Evolutionary conservation across 2,888 invertebrate species (phyloP).

Genomic region (Drosophila algonquin): DNA sequence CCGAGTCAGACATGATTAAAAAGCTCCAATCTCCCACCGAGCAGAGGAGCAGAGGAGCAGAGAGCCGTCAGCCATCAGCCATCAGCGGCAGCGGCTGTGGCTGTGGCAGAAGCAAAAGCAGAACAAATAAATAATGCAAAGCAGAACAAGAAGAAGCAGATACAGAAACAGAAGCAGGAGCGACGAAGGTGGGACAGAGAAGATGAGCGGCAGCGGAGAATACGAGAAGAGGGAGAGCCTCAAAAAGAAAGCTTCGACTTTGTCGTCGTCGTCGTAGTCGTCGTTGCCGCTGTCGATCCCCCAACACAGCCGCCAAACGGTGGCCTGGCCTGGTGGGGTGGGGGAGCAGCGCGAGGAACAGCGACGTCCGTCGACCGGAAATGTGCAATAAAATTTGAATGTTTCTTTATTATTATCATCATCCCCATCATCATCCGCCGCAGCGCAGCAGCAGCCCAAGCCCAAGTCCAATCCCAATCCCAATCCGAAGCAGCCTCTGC

Average conservation of each 20-base stretch:
- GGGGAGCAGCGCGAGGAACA: neutral
- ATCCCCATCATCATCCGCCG: conserved; percentile 76
- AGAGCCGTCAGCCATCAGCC: too few relatives aligned
- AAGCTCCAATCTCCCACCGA: conserved; percentile 1
- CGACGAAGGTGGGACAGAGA: conserved; percentile 23
- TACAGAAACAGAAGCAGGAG: conserved; percentile 13
- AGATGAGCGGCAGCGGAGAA: conserved; percentile 12
- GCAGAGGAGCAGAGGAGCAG: neutral
- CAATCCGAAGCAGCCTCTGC: conserved; percentile 25
- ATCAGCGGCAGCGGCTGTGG: too few relatives aligned
- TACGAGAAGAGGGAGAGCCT: conserved; percentile 34
- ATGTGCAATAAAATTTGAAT: conserved; percentile 82
- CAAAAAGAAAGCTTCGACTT: conserved; percentile 44
- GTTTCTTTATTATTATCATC: conserved; percentile 81
- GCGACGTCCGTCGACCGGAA: conserved; percentile 71
- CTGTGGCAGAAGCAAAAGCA: conserved; percentile 13
- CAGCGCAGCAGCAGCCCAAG: conserved; percentile 45
- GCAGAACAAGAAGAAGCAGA: conserved; percentile 18
- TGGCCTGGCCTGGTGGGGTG: neutral
- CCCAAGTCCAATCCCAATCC: conserved; percentile 46
- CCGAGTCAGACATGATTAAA: conserved; percentile 13
- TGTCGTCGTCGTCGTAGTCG: conserved; percentile 10
- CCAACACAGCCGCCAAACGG: conserved; percentile 34
- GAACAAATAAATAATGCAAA: conserved; percentile 34
- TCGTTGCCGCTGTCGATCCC: conserved; percentile 33